Evolutionary conservation across 2,113 vertebrate genomes (phyloP).

Genomic region (Hypomesus transpacificus): DNA sequence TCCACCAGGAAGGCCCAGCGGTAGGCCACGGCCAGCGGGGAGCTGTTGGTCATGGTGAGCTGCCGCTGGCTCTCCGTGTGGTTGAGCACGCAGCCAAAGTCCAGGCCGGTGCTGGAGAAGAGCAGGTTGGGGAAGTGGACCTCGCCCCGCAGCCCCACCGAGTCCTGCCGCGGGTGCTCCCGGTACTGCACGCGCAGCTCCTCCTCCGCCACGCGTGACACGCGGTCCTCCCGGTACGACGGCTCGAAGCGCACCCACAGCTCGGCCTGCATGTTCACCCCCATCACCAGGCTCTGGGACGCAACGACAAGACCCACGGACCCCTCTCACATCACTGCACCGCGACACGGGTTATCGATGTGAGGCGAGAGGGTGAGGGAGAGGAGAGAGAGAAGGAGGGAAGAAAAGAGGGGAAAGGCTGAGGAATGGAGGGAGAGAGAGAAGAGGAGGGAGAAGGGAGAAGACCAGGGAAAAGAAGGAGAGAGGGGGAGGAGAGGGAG

Average conservation of each 20-base stretch:
- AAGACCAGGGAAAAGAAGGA: not conserved
- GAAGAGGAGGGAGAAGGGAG: not conserved
- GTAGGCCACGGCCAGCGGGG: conserved; percentile 74
- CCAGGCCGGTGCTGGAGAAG: conserved; percentile 69
- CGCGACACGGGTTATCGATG: not conserved
- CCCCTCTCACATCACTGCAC: not conserved
- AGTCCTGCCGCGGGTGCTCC: conserved; percentile 75
- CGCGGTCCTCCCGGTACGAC: conserved; percentile 49
- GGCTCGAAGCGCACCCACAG: conserved; percentile 81
- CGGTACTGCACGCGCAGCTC: conserved; percentile 69
- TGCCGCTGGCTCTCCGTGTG: conserved; percentile 64
- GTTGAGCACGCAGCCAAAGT: conserved; percentile 84
- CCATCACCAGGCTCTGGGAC: conserved; percentile 73
- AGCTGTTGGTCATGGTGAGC: conserved; percentile 78
- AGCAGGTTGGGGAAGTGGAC: conserved; percentile 80
- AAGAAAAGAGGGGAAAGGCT: no score
- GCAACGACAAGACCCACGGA: not conserved
- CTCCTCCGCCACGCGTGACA: conserved; percentile 66
- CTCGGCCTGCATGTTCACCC: conserved; percentile 50
- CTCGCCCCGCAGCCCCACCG: conserved; percentile 68
- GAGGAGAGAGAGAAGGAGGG: not conserved
- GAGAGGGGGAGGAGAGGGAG: not conserved
- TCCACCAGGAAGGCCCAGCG: conserved; percentile 74
- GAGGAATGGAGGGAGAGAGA: not conserved
- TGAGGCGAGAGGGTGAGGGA: not conserved